Conservation (phyloP, 2,888 invertebrate genomes). For the Leptinotarsa rubiginosa region DNA sequence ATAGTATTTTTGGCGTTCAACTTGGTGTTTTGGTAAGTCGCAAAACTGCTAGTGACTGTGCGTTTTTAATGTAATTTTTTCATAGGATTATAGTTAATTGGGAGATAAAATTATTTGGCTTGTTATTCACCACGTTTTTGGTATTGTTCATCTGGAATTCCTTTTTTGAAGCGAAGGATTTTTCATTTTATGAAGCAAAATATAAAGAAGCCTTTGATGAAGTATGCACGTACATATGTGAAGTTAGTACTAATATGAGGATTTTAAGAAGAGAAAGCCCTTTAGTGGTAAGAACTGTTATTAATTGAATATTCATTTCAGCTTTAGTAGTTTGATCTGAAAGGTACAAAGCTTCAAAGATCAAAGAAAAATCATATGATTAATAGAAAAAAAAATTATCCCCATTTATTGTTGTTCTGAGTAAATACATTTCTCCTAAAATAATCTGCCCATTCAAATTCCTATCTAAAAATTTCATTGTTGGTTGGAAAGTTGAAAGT, state of each 20-base stretch:
- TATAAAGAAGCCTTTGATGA: conserved; percentile 52
- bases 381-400: too few relatives aligned
- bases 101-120: conserved; percentile 64
- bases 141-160: conserved; percentile 59
- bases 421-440: neutral
- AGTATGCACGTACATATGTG: conserved; percentile 46
- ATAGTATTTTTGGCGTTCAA: conserved; percentile 61
- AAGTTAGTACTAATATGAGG: conserved; percentile 52
- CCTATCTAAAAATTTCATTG: conserved; percentile 20
- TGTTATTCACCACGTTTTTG: conserved; percentile 62
- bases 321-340: too few relatives aligned
- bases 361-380: too few relatives aligned
- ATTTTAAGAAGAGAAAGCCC: conserved; percentile 62
- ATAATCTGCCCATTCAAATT: neutral
- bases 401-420: neutral
- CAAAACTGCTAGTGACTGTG: neutral
- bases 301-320: neutral
- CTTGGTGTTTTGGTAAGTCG: conserved; percentile 64
- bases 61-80: conserved; percentile 42
- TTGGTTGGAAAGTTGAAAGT: conserved; percentile 18
- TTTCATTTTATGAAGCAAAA: conserved; percentile 46
- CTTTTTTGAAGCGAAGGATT: conserved; percentile 48
- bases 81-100: conserved; percentile 62
- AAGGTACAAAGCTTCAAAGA: too few relatives aligned
- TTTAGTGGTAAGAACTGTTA: conserved; percentile 56